Base-by-base conservation (phyloP, 2,888 invertebrate species). In the Monochamus alternatus region DNA sequence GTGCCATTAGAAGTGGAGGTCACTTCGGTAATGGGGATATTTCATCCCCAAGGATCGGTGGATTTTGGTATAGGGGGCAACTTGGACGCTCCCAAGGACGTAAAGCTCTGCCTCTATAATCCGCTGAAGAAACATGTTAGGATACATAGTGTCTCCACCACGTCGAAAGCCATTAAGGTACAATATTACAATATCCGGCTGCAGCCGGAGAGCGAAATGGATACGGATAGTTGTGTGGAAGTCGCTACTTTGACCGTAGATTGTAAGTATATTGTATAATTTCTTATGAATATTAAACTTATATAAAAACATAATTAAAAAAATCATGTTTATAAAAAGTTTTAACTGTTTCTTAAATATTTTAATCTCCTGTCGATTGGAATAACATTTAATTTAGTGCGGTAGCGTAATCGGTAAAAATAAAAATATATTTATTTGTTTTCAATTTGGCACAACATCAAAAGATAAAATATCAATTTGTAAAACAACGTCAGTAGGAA, bases 1-100 rank as follows among this genome's bases (percentile, higher is more conserved):
- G 92, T 97, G 80, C 96, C 96, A 44, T 92, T 97, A 64, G 96
- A 96, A 90, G 93, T 97, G 72, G 95, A 96, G 90, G 95, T 96
- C 73, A 88, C 89, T 78, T 89, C 93, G 32, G 89, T 90, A 73
- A 91, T 94, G 79, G 95, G 96, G 67, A 90, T 96, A 75, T 96
- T 95, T 89, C 93, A 95, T 82, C 93, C 95, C n/a, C 93, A 93
- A 85, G 92, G 92, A 73, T 89, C 94, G 75, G 90, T 97, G 47
- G 96, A 97, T 89, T 96, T 97, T 89, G 97, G 97, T 47, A 92
- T 95, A 76, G 91, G 96, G 67, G 93, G 95, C 67, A 93, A 93
- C 43, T 89, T 92, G 73, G 94, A 95, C 86, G 89, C 91, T 67
- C 92, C 94, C 8, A 92, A 89, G 81, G 89, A 88, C 81, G 85